A percentile compares a stretch with the other conserved stretches of the same genome.
phyloP scores from a whole-genome alignment of 2,113 vertebrate species.

The Mungos mungo region DNA sequence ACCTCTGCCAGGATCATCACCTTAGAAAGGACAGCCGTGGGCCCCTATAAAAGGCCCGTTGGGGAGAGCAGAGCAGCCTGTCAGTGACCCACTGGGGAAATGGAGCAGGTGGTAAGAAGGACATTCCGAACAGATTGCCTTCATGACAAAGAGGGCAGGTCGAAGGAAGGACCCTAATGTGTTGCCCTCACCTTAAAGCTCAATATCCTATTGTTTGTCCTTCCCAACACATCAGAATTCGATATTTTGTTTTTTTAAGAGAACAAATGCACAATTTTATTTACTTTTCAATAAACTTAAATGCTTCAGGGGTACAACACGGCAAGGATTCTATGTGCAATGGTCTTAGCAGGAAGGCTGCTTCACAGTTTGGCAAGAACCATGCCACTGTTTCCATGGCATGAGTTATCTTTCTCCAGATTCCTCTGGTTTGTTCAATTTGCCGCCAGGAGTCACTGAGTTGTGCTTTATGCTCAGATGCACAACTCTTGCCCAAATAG shows the following conservation, averaged over 20 bases:
- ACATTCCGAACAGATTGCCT: background rate
- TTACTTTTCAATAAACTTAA: conserved; percentile 82
- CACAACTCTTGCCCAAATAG: background rate
- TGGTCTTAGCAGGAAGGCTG: background rate
- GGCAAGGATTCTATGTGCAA: conserved; percentile 1
- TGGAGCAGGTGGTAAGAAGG: background rate
- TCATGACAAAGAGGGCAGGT: accelerated
- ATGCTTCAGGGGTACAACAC: conserved; percentile 92
- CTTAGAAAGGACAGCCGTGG: background rate
- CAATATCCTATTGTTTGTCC: background rate
- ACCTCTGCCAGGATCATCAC: background rate
- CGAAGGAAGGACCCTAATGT: background rate
- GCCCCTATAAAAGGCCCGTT: background rate
- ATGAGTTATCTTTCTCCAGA: background rate
- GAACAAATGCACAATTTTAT: conserved; percentile 70
- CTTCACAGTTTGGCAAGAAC: background rate
- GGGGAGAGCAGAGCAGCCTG: background rate
- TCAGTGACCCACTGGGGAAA: background rate
- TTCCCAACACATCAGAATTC: background rate
- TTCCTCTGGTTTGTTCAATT: background rate
- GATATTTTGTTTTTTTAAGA: background rate
- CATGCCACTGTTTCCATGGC: background rate
- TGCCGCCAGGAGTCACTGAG: background rate
- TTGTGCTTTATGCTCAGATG: background rate
- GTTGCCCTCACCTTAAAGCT: background rate